Evolutionary conservation across 2,797 vertebrate species (phyloP).

Genomic region (Acrossocheilus fasciatus): DNA sequence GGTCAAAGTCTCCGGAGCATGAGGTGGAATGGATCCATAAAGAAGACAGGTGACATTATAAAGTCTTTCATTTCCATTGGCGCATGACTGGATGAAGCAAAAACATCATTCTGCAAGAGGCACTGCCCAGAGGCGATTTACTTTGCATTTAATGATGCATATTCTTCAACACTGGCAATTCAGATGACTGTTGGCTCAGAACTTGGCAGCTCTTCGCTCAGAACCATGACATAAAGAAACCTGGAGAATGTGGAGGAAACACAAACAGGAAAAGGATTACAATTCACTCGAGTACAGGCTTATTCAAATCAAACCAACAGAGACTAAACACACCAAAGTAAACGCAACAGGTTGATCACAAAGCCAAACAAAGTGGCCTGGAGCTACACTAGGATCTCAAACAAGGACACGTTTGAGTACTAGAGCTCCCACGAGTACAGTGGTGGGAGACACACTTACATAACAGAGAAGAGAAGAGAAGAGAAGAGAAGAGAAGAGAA

Average conservation of each 20-base stretch:
- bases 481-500: not conserved
- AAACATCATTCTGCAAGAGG: not conserved
- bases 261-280: not conserved
- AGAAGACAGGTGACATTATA: not conserved
- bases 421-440: slow-evolving; percentile 53
- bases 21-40: slow-evolving; percentile 7
- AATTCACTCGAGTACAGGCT: not conserved
- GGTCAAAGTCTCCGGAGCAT: slow-evolving; percentile 63
- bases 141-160: slow-evolving; percentile 7
- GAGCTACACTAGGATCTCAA: not conserved
- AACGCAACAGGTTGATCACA: slow-evolving; percentile 62
- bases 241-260: slow-evolving; percentile 34
- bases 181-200: not conserved
- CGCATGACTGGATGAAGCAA: not conserved
- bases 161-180: slow-evolving; percentile 8
- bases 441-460: slow-evolving; percentile 34
- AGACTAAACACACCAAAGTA: slow-evolving; percentile 51
- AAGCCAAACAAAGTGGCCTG: slow-evolving; percentile 8
- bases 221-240: slow-evolving; percentile 10
- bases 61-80: slow-evolving; percentile 1
- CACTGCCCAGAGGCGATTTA: not conserved
- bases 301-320: slow-evolving; percentile 6
- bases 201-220: not conserved
- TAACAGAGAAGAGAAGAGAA: slow-evolving; percentile 9
- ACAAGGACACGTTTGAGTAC: slow-evolving; percentile 60